Evolutionary conservation across 2,888 invertebrate genomes (phyloP).

Genomic region (Meganola albula): DNA sequence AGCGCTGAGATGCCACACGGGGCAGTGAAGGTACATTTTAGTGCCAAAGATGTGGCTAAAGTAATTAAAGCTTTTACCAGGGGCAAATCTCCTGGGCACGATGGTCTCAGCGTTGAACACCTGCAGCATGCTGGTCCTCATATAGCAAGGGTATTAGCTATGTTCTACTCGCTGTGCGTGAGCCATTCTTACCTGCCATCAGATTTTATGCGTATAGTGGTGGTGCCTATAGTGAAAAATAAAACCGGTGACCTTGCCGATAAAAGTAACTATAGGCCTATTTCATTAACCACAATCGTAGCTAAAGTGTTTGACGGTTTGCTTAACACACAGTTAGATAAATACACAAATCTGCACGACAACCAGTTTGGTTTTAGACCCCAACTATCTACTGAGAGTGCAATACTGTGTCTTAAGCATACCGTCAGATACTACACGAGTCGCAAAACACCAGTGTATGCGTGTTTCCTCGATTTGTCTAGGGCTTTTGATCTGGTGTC

Average conservation of each 20-base stretch:
- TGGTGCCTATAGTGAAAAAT: conserved; percentile 8
- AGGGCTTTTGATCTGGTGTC: too few relatives aligned
- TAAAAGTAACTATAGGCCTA: conserved; percentile 22
- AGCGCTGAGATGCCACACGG: background rate
- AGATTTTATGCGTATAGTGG: conserved; percentile 4
- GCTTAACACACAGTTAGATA: conserved; percentile 15
- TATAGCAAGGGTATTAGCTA: conserved; percentile 11
- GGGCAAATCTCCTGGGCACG: conserved; percentile 21
- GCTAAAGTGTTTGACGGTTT: conserved; percentile 19
- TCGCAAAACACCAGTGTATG: conserved; percentile 11
- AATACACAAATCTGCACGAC: conserved; percentile 16
- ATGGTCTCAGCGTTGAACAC: conserved; percentile 20
- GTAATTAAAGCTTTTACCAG: conserved; percentile 6
- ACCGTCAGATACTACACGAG: conserved; percentile 10
- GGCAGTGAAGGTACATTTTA: background rate
- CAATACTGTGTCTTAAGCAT: conserved; percentile 22
- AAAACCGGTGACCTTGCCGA: conserved; percentile 17
- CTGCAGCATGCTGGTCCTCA: conserved; percentile 14
- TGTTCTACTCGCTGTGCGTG: conserved; percentile 10
- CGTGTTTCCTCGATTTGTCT: conserved; percentile 17
- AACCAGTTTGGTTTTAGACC: conserved; percentile 23
- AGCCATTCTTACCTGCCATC: conserved; percentile 5
- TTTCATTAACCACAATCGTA: conserved; percentile 20
- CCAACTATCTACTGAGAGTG: conserved; percentile 18
- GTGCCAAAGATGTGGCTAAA: background rate